These are phyloP conservation scores for Macaria liturata DNA, from an alignment of 2,888 invertebrate species.

Conservation along the genomic window DNA sequence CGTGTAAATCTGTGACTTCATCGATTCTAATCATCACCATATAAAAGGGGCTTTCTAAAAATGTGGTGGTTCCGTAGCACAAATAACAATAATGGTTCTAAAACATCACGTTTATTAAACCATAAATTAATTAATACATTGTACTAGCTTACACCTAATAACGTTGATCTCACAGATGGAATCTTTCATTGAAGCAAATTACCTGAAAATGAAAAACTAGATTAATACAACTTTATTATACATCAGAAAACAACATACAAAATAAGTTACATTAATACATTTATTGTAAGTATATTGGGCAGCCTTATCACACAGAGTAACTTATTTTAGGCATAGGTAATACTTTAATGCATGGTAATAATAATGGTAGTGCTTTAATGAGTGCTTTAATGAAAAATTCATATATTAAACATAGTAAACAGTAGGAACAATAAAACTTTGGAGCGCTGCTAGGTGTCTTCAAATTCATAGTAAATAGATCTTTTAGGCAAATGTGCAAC, in stretches of 20 bases:
- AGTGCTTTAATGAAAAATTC: neutral
- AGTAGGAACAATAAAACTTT: too few relatives aligned
- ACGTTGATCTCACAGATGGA: slow-evolving; percentile 41
- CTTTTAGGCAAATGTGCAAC: too few relatives aligned
- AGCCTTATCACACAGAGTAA: neutral
- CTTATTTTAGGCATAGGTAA: neutral
- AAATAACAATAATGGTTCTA: slow-evolving; percentile 36
- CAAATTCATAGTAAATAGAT: too few relatives aligned
- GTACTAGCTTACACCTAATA: slow-evolving; percentile 65
- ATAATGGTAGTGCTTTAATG: neutral
- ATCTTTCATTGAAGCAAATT: slow-evolving; percentile 29
- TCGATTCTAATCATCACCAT: too few relatives aligned
- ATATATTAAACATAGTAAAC: neutral
- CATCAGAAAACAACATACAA: neutral
- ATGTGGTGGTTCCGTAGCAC: neutral
- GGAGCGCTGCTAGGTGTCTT: too few relatives aligned
- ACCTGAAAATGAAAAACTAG: slow-evolving; percentile 28
- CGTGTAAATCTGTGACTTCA: too few relatives aligned
- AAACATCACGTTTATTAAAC: slow-evolving; percentile 47
- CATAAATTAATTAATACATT: slow-evolving; percentile 60
- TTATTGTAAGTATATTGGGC: neutral
- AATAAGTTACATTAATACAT: neutral
- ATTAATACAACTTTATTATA: slow-evolving; percentile 2
- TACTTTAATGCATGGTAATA: too few relatives aligned
- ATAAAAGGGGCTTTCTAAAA: too few relatives aligned